phyloP scores from a whole-genome alignment of 2,888 invertebrate species.

The Hirtodrosophila duncani region DNA sequence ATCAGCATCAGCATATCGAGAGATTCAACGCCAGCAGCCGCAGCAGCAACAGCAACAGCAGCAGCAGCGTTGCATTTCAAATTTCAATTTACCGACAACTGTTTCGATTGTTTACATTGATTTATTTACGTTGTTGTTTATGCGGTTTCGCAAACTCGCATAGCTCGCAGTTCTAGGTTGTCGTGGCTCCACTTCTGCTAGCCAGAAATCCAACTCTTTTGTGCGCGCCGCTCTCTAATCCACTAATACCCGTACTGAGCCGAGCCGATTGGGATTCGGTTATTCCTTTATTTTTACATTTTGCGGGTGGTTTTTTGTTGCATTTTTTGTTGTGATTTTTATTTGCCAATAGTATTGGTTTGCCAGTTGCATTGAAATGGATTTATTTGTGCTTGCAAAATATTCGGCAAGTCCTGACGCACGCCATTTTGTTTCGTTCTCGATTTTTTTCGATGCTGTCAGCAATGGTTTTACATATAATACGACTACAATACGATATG shows the following conservation, averaged over 20 bases:
- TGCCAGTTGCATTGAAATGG: slow-evolving; percentile 47
- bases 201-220: slow-evolving; percentile 1
- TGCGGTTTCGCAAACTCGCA: slow-evolving; percentile 57
- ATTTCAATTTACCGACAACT: slow-evolving; percentile 74
- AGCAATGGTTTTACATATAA: slow-evolving; percentile 38
- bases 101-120: slow-evolving; percentile 73
- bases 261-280: slow-evolving; percentile 38
- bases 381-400: slow-evolving; percentile 66
- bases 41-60: slow-evolving; percentile 6
- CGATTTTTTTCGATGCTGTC: slow-evolving; percentile 20
- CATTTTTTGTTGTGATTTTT: slow-evolving; percentile 1
- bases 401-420: slow-evolving; percentile 67
- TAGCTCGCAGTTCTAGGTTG: slow-evolving; percentile 5
- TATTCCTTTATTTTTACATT: slow-evolving; percentile 45
- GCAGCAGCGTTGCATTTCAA: slow-evolving; percentile 61
- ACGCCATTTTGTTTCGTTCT: slow-evolving; percentile 33
- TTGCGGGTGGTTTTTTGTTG: not conserved
- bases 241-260: slow-evolving; percentile 57
- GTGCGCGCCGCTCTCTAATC: slow-evolving; percentile 43
- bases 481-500: slow-evolving; percentile 8
- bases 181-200: slow-evolving; percentile 8
- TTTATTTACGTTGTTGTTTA: slow-evolving; percentile 69
- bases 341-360: not conserved
- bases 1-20: slow-evolving; percentile 9
- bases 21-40: not conserved